Conservation (phyloP, 2,888 invertebrate species). For the Amphiduros pacificus region DNA sequence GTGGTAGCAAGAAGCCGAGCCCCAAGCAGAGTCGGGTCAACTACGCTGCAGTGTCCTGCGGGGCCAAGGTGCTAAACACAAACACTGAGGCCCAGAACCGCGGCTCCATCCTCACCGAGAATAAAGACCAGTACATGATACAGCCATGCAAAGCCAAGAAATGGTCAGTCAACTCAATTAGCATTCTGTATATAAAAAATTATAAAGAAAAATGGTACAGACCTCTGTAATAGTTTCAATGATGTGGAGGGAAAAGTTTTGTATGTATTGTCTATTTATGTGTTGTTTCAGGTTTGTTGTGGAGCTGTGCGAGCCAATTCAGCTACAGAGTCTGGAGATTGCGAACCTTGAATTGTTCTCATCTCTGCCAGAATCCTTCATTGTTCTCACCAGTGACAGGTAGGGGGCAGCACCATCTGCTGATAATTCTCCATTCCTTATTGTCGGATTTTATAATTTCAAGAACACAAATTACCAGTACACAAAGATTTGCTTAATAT, state of each 20-base stretch:
- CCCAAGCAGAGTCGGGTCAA: slow-evolving; percentile 80
- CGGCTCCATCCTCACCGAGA: slow-evolving; percentile 80
- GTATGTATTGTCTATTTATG: neutral
- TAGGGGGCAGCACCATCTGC: slow-evolving; percentile 26
- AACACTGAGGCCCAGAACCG: slow-evolving; percentile 88
- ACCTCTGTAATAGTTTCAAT: no score
- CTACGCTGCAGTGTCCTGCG: slow-evolving; percentile 95
- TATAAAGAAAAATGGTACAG: no score
- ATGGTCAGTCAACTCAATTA: slow-evolving; percentile 56
- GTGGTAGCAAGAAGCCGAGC: neutral
- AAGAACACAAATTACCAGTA: no score
- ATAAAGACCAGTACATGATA: slow-evolving; percentile 95
- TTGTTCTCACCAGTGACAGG: slow-evolving; percentile 60
- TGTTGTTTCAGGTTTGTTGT: slow-evolving; percentile 78
- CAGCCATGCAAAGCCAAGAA: slow-evolving; percentile 80
- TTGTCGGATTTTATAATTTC: no score
- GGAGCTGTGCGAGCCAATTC: slow-evolving; percentile 96
- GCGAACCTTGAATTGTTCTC: slow-evolving; percentile 98
- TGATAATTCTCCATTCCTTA: no score
- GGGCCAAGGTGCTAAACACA: slow-evolving; percentile 90
- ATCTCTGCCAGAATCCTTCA: slow-evolving; percentile 90
- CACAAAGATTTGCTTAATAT: no score
- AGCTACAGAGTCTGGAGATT: slow-evolving; percentile 82
- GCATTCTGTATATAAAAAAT: no score
- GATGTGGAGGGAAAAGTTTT: no score